Percentiles rank a stretch among this genome's conserved stretches.
Evolutionary conservation across 2,888 invertebrate genomes (phyloP).

Genomic region (Lamellibrachia satsuma): DNA sequence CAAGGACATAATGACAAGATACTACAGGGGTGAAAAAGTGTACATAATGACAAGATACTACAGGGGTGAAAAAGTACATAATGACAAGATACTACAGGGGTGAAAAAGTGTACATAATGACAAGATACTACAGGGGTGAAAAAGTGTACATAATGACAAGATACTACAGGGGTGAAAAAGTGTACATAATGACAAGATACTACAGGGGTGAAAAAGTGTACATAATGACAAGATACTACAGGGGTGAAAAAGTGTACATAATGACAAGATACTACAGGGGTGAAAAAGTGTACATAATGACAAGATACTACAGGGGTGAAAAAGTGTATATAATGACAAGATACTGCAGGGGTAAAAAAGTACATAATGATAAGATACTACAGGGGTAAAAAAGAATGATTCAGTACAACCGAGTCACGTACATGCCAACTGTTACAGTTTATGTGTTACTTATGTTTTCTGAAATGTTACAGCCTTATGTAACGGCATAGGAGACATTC

Average conservation of each 20-base stretch:
- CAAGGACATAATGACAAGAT: not conserved
- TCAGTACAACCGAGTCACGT: not conserved
- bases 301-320: not conserved
- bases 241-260: not conserved
- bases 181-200: not conserved
- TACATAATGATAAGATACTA: not conserved
- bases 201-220: not conserved
- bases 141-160: not conserved
- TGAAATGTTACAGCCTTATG: not conserved
- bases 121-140: not conserved
- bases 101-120: not conserved
- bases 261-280: not conserved
- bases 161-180: not conserved
- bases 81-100: not conserved
- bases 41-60: not conserved
- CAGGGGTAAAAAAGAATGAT: not conserved
- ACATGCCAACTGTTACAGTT: not conserved
- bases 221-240: not conserved
- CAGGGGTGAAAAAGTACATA: not conserved
- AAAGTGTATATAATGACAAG: not conserved
- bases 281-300: not conserved
- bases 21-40: not conserved
- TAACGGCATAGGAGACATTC: not conserved
- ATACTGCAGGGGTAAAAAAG: not conserved
- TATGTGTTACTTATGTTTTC: not conserved